A percentile compares a stretch with the other conserved stretches of the same genome.
These are phyloP conservation scores for Cordilura impudica DNA, from an alignment of 2,888 invertebrate species.

Conservation along the genomic window DNA sequence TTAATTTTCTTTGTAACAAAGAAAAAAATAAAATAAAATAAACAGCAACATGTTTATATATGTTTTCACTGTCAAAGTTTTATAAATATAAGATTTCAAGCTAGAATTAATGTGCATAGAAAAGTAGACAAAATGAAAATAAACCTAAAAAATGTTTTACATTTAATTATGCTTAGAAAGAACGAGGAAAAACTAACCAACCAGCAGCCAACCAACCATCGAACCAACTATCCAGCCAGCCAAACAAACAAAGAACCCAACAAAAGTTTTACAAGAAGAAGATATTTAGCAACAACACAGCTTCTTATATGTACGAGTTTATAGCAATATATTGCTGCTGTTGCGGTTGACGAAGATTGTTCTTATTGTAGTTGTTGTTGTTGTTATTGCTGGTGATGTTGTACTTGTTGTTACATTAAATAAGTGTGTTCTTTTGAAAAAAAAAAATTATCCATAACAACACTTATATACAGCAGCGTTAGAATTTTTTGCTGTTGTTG, in stretches of 20 bases:
- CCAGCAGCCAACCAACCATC: background rate
- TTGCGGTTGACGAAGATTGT: background rate
- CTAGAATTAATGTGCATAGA: slow-evolving; percentile 31
- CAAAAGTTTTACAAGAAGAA: background rate
- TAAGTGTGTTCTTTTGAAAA: slow-evolving; percentile 15
- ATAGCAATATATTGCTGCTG: background rate
- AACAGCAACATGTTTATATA: slow-evolving; percentile 15
- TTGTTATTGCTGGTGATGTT: background rate
- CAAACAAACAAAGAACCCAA: slow-evolving; percentile 23
- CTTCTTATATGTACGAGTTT: background rate
- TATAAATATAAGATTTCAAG: slow-evolving; percentile 33
- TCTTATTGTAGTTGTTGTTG: background rate
- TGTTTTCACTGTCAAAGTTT: slow-evolving; percentile 56
- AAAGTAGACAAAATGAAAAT: background rate
- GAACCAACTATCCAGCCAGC: background rate
- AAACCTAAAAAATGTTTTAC: slow-evolving; percentile 38
- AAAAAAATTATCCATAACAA: slow-evolving; percentile 3
- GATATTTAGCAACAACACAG: background rate
- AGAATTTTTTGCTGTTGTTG: slow-evolving; percentile 9
- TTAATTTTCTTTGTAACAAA: slow-evolving; percentile 5
- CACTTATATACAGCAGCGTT: background rate
- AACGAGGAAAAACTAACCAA: background rate
- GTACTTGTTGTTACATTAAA: slow-evolving; percentile 46
- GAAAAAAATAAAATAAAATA: slow-evolving; percentile 11
- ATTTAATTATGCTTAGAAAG: slow-evolving; percentile 45